Percentiles rank a stretch among this genome's conserved stretches.
Evolutionary conservation across 1,140 invertebrate genomes (phyloP).

Genomic region (Drosophila pachea): DNA sequence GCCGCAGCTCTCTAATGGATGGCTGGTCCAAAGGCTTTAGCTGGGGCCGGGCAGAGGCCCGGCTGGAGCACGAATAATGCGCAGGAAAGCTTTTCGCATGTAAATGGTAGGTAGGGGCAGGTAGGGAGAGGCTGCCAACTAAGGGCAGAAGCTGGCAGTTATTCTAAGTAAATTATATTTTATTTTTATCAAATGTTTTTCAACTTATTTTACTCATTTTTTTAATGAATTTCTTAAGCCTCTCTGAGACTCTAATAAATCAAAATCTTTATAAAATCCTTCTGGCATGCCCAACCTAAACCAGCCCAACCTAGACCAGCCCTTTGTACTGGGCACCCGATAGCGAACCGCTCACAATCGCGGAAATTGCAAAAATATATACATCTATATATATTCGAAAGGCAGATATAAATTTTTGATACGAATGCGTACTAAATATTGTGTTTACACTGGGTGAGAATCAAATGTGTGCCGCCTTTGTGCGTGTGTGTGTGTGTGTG

Average conservation of each 20-base stretch:
- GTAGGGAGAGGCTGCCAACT: too few relatives aligned
- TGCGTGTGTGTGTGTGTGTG: not conserved
- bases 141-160: too few relatives aligned
- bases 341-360: not conserved
- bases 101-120: not conserved
- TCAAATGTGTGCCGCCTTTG: slow-evolving; percentile 10
- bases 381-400: not conserved
- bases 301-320: not conserved
- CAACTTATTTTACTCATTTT: too few relatives aligned
- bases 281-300: not conserved
- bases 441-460: slow-evolving; percentile 8
- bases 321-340: not conserved
- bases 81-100: slow-evolving; percentile 20
- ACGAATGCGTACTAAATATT: slow-evolving; percentile 4
- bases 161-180: too few relatives aligned
- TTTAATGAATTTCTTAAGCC: too few relatives aligned
- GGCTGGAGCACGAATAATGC: too few relatives aligned
- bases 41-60: too few relatives aligned
- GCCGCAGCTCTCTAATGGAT: slow-evolving; percentile 21
- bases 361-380: slow-evolving; percentile 4
- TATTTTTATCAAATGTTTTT: too few relatives aligned
- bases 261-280: too few relatives aligned
- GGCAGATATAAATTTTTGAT: slow-evolving; percentile 11
- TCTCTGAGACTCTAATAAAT: too few relatives aligned
- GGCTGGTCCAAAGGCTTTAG: too few relatives aligned